These are phyloP conservation scores for Taphrorychus bicolor DNA, from an alignment of 2,888 invertebrate genomes.

Conservation along the genomic window DNA sequence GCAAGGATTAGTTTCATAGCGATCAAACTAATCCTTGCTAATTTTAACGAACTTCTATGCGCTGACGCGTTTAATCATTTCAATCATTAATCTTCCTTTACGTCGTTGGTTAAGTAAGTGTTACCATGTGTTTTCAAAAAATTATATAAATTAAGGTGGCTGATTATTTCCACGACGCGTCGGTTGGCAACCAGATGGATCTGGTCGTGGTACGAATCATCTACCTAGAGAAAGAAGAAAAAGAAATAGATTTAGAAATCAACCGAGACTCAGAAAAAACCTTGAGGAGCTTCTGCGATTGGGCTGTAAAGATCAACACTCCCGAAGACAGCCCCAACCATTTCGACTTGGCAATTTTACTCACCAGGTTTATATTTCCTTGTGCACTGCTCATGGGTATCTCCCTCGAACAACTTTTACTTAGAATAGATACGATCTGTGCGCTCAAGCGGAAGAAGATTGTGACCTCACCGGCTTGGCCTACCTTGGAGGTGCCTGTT, in stretches of 20 bases:
- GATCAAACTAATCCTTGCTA: too few species aligned
- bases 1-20: too few species aligned
- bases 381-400: neutral
- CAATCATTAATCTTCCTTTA: too few species aligned
- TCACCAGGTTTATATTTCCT: conserved; percentile 62
- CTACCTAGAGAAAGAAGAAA: conserved; percentile 64
- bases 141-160: conserved; percentile 52
- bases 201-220: conserved; percentile 66
- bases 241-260: conserved; percentile 62
- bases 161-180: conserved; percentile 60
- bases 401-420: neutral
- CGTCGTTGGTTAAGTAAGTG: too few species aligned
- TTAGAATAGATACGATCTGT: conserved; percentile 63
- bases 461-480: conserved; percentile 71
- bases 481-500: conserved; percentile 72
- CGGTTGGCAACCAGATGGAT: conserved; percentile 66
- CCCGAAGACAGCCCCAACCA: conserved; percentile 66
- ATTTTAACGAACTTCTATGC: too few species aligned
- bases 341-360: conserved; percentile 67
- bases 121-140: neutral
- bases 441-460: conserved; percentile 59
- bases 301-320: conserved; percentile 67
- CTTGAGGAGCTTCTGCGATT: conserved; percentile 69
- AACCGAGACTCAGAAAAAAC: conserved; percentile 65
- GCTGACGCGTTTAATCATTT: too few species aligned